Base-by-base conservation (phyloP, 1,140 invertebrate species). In the Antheraea pernyi region DNA sequence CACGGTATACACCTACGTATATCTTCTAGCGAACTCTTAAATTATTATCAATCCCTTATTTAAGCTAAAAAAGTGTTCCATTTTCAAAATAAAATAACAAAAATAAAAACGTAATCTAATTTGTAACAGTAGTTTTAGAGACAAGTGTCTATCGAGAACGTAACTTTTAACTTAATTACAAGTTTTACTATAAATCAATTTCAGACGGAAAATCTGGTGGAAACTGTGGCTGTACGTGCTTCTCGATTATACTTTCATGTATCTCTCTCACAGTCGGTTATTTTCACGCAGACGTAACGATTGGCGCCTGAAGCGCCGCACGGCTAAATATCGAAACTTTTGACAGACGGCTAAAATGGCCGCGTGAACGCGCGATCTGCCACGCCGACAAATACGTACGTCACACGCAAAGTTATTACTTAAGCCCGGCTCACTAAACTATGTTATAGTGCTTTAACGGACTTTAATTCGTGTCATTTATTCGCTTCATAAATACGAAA, bases 311-410 rank as follows among this genome's bases (percentile, higher is more conserved):
- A 75, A 78, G 89, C 88, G 90, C 88, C 82, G 68, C 73, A 78
- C 81, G 84, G 82, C 58, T 68, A 67, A 78, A 82, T 78, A 71
- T 58, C 46, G 76, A 80, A 91, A 70, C 75, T 74, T 85, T 89
- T 92, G 88, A 91, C 87, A 92, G 75, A 78, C 84, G 82, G 81
- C 76, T 88, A 89, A 87, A 84, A 91, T 91, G 88, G 89, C 89
- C 81, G 89, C 82, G 82, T 86, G 89, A 89, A 83, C 81, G 86
- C 87, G 88, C 82, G 87, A 85, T 80, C 80, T 79, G 75, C 77
- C 85, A 90, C 89, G 87, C 86, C 81, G 71, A 80, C 79, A 67
- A 76, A 77, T 82, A 84, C 80, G 79, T 79, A 84, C 81, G 81
- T 82, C 79, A 80, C 79, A 78, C 84, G 82, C 83, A 79, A 85